Evolutionary conservation across 35 echinoderm and acorn worm species (phyloP), one percentile per base, ranked within the genome.

Genomic region (Heliocidaris tuberculata): DNA sequence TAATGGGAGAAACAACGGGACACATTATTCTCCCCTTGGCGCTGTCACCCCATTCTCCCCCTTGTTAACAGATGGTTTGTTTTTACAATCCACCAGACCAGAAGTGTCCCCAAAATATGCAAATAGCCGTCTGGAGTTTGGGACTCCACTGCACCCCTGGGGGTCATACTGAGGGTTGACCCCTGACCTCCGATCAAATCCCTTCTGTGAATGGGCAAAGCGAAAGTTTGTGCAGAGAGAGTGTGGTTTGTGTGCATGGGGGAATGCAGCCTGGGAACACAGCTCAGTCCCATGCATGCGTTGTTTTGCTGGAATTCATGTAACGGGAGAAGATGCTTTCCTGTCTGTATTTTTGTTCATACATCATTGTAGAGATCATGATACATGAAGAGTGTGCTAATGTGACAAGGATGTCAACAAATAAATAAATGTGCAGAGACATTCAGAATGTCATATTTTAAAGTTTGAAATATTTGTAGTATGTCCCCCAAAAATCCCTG

Each of bases 21-120:
- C 87, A 89, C 87, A 89, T 89, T 89, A 89, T 89, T 32, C 87
- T 89, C 12, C 87, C 87, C 31, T 48, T 9, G 9, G 65, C 4
- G 19, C 65, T 78, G 65, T 78, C 65, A 70, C 21, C 65, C 87
- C 31, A 47, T 13, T 27, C 87, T 12, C 17, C 47, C 47, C 47
- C 31, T 9, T 47, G 87, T 48, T 48, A 89, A 89, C 87, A 89
- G 87, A 89, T 89, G 87, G 87, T 89, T 89, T 89, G 87, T 89
- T 89, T 89, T 89, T 89, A 89, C 87, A 89, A 89, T 12, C 87
- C 87, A 89, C 3, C 31, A 24, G 87, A 89, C 87, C 87, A 89
- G 31, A 89, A 89, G 87, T 89, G 87, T 89, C 87, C 87, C 87
- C 87, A 89, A 89, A 89, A 89, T 89, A 89, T 89, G 87, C 87